Base-by-base conservation (phyloP, 2,888 invertebrate species). In the Noctua janthe region DNA sequence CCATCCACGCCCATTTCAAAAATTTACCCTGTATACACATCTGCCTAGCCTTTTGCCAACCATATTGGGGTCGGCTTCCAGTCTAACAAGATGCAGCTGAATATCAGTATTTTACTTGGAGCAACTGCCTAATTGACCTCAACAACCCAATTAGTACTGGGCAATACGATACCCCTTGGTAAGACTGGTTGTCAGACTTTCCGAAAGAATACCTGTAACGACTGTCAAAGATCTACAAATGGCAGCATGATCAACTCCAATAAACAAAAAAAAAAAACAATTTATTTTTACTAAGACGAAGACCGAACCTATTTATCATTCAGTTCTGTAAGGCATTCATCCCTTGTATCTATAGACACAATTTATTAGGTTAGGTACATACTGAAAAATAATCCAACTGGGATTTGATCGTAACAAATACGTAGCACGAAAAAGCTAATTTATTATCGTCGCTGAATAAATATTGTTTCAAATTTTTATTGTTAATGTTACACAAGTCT, bases 381-480 rank as follows among this genome's bases (percentile, higher is more conserved):
- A 70, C 77, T 82, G 81, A 83, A 76, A 88, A 82, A 80, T 81
- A 70, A 81, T 78, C 74, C 78, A 71, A 80, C 78, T 82, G 80
- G 84, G 81, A 80, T 82, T 89, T 87, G 76, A 87, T 82, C 75
- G 67, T 74, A 85, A 86, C 82, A 88, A 86, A 86, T 85, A 88
- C 82, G 82, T 80, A 82, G 70, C 51, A 82, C 80, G 77, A 82
- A 82, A 81, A 87, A 84, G 64, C 82, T 88, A 87, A 89, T 89
- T 84, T 88, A 87, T 80, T 81, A 84, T 74, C 78, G 71, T 80
- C 83, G 76, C 74, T 76, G 76, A 84, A 87, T 87, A 86, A 81
- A 87, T 80, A 81, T 81, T 71, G 69, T 49, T 79, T 66, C 62
- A 69, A 76, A 74, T 71, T 75, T 54, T 62, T 74, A 69, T 77